These are phyloP conservation scores for Subacronicta megacephala DNA, from an alignment of 2,888 invertebrate species.

Conservation along the genomic window DNA sequence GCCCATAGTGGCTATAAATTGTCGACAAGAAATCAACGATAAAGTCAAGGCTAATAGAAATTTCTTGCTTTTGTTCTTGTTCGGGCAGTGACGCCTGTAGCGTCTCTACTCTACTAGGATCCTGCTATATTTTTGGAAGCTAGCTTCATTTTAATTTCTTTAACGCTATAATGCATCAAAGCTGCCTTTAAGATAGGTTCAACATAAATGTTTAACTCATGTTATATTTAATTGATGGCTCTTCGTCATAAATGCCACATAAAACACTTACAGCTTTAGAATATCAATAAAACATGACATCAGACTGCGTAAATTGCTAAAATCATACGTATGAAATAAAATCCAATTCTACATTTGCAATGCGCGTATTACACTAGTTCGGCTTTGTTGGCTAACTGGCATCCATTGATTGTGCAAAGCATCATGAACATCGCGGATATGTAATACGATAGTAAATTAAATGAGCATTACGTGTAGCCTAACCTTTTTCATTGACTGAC, in stretches of 20 bases:
- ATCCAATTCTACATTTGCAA: conserved; percentile 59
- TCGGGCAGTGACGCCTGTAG: conserved; percentile 21
- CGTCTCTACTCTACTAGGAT: conserved; percentile 23
- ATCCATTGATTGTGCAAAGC: conserved; percentile 54
- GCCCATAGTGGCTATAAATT: conserved; percentile 24
- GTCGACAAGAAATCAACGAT: conserved; percentile 29
- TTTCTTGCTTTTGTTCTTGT: conserved; percentile 27
- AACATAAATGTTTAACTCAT: conserved; percentile 2
- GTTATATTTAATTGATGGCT: conserved; percentile 1
- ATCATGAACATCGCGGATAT: conserved; percentile 54
- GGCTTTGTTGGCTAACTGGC: conserved; percentile 49
- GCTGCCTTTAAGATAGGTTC: neutral
- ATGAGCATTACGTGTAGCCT: conserved; percentile 39
- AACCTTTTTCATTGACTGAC: conserved; percentile 45
- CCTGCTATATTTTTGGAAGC: conserved; percentile 29
- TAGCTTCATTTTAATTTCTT: too few relatives aligned
- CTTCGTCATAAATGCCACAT: conserved; percentile 6
- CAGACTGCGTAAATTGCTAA: conserved; percentile 39
- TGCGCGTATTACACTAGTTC: conserved; percentile 45
- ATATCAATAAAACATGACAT: conserved; percentile 49
- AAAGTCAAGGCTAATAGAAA: conserved; percentile 49
- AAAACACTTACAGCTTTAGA: conserved; percentile 18
- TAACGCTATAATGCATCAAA: too few relatives aligned
- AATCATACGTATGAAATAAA: conserved; percentile 53
- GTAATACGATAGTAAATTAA: conserved; percentile 54